Base-by-base conservation (phyloP, 2,113 vertebrate species). In the Heterotilapia buettikoferi region DNA sequence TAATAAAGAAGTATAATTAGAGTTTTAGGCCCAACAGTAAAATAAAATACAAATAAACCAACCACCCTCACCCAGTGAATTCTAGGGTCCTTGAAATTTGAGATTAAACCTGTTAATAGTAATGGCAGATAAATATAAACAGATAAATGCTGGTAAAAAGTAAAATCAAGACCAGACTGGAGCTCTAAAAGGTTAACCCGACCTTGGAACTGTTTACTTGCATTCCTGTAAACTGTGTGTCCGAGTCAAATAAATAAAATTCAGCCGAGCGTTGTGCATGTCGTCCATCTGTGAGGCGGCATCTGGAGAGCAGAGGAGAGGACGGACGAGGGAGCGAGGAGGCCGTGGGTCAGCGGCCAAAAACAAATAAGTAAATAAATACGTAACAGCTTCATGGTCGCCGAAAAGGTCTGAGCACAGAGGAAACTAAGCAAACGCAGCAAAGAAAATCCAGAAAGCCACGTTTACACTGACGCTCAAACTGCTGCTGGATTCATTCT, bases 31-130 rank as follows among this genome's bases (percentile, higher is more conserved):
- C 63, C 36, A 16, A 71, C 36, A 6, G n/a, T 71, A 40, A 71
- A 71, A 40, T 68, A 24, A 40, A 68, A 21, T 68, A 21, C 19
- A 40, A 40, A 68, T 68, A 40, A 68, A 4, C 19, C 33, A 68
- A 5, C 36, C 6, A 2, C 1, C 19, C 33, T 40, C 33, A 40
- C 6, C 0, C 1, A 24, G 2, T 43, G n/a, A 9, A 43, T 24
- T 73, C 21, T 45, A 12, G n/a, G 5, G 5, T 24, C n/a, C 36
- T 43, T 71, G 33, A 38, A 38, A 68, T 68, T 21, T 68, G n/a
- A 21, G 4, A 21, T 6, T 14, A 68, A 21, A 21, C n/a, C 7
- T 13, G n/a, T 43, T 71, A 43, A 71, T 43, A 26, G 38, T 71
- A 43, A 71, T 14, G n/a, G 38, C 38, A 1, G 21, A 73, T 73